Conservation (phyloP, 2,888 invertebrate species). For the Altica lythri region DNA sequence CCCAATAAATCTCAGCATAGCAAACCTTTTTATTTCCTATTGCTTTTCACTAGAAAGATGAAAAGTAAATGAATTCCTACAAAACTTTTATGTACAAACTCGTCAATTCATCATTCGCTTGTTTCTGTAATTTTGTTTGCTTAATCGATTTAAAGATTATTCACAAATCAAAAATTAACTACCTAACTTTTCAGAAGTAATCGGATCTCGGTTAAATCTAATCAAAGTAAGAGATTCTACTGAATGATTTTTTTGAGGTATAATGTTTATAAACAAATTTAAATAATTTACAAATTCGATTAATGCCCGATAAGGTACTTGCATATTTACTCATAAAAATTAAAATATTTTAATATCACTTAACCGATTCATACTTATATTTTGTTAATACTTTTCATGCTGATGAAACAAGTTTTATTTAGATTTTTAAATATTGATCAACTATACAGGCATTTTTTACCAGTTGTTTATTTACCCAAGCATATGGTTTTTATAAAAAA, state of each 20-base stretch:
- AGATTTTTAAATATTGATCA: too few species aligned
- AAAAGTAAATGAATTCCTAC: constrained; percentile 10
- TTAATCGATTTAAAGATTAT: constrained; percentile 6
- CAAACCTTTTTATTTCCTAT: constrained; percentile 8
- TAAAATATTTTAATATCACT: too few species aligned
- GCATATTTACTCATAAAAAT: too few species aligned
- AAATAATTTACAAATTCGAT: too few species aligned
- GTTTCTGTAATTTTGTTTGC: background rate
- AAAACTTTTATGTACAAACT: background rate
- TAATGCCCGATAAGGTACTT: too few species aligned
- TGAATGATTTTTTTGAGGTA: background rate
- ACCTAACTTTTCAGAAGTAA: constrained; percentile 6
- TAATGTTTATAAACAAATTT: too few species aligned
- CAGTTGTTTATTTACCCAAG: too few species aligned
- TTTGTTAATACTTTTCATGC: too few species aligned
- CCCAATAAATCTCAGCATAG: constrained; percentile 13
- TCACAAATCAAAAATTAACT: background rate
- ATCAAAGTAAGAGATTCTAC: background rate
- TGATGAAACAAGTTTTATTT: too few species aligned
- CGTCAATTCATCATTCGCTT: background rate
- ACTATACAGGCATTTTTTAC: too few species aligned
- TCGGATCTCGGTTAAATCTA: background rate
- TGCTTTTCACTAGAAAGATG: constrained; percentile 2
- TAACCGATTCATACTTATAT: too few species aligned
- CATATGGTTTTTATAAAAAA: too few species aligned